Evolutionary conservation across 1,140 invertebrate genomes (phyloP).

Genomic region (Pseudomyrmex cubaensis): DNA sequence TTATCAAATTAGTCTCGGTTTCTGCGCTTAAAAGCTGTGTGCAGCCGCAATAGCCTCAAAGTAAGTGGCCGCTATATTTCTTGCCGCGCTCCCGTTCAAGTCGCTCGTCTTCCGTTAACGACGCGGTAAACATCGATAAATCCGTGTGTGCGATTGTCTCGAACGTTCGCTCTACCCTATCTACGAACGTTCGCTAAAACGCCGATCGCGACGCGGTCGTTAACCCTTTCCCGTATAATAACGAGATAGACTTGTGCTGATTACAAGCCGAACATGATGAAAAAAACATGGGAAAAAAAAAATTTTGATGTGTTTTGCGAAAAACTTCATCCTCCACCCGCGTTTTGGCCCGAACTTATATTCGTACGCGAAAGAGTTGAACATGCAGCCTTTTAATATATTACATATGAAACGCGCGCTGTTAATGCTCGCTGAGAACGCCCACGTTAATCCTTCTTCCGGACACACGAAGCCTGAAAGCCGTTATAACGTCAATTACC

Average conservation of each 20-base stretch:
- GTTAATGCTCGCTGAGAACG: no score
- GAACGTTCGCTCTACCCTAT: neutral
- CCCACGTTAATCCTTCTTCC: no score
- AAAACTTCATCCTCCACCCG: no score
- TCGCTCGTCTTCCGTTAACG: conserved; percentile 37
- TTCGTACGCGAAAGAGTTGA: no score
- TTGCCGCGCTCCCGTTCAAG: conserved; percentile 18
- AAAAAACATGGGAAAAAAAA: no score
- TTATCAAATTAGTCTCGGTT: conserved; percentile 21
- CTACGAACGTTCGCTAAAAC: neutral
- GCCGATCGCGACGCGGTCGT: neutral
- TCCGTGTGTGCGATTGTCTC: conserved; percentile 53
- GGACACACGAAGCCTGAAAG: no score
- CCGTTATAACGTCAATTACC: no score
- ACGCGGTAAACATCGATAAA: conserved; percentile 44
- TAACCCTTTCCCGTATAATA: neutral
- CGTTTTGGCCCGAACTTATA: no score
- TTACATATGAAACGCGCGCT: no score
- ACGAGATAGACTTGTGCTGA: neutral
- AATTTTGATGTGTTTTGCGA: no score
- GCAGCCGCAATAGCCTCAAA: conserved; percentile 5
- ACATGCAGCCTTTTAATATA: no score
- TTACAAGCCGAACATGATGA: neutral
- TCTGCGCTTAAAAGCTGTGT: conserved; percentile 24
- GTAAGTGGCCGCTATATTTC: conserved; percentile 28